Conservation (phyloP, 2,113 vertebrate genomes). For the Pseudorhombus dupliciocellatus region DNA sequence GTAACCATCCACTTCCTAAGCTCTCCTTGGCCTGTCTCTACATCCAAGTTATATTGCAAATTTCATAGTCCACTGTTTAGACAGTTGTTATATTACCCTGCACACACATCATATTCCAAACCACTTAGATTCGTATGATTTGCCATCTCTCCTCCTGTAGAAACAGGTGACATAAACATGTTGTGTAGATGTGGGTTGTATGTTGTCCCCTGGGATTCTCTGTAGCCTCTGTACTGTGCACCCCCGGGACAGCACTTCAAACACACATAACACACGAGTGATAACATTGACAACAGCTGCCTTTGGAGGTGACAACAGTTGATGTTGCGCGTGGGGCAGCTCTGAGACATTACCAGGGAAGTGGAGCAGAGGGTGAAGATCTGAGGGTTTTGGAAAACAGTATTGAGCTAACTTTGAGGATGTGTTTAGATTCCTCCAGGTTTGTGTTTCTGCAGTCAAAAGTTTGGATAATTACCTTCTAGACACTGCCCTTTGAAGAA, state of each 20-base stretch:
- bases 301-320: not conserved
- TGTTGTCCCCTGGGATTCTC: slow-evolving; percentile 1
- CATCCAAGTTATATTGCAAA: too few relatives aligned
- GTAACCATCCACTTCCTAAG: too few relatives aligned
- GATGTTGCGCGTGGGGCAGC: too few relatives aligned
- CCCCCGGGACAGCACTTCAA: slow-evolving; percentile 10
- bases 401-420: too few relatives aligned
- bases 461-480: slow-evolving; percentile 85
- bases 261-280: slow-evolving; percentile 25
- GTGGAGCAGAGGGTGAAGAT: not conserved
- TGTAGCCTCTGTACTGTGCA: slow-evolving; percentile 3
- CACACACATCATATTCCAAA: not conserved
- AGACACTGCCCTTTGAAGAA: slow-evolving; percentile 99
- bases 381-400: too few relatives aligned
- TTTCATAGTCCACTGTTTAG: too few relatives aligned
- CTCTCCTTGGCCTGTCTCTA: too few relatives aligned
- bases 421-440: too few relatives aligned
- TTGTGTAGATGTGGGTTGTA: slow-evolving; percentile 20
- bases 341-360: not conserved
- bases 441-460: not conserved
- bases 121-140: too few relatives aligned
- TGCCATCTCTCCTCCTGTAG: slow-evolving; percentile 1
- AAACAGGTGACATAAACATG: slow-evolving; percentile 46
- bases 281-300: slow-evolving; percentile 1
- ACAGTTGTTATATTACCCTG: too few relatives aligned